Evolutionary conservation across 2,113 vertebrate species (phyloP).

Genomic region (Ancistrus triradiatus): DNA sequence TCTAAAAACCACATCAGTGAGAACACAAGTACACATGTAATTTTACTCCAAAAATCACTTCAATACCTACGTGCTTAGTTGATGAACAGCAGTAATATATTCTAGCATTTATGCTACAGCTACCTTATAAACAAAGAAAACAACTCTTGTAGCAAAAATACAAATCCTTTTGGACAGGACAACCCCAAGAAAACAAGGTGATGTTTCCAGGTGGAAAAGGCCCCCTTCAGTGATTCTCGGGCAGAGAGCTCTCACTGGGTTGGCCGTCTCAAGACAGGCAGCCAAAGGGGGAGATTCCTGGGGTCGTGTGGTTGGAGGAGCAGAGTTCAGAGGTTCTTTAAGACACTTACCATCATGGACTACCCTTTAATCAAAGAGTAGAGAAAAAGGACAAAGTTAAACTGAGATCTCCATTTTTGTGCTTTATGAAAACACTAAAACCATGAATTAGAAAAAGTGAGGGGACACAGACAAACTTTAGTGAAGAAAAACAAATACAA

Average conservation of each 20-base stretch:
- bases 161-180: constrained; percentile 92
- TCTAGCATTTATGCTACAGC: constrained; percentile 15
- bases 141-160: constrained; percentile 87
- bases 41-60: constrained; percentile 8
- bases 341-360: constrained; percentile 99
- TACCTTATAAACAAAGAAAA: constrained; percentile 14
- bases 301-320: constrained; percentile 99
- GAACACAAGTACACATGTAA: constrained; percentile 49
- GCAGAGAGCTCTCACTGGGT: constrained; percentile 95
- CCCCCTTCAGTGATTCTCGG: constrained; percentile 95
- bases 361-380: constrained; percentile 99
- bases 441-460: constrained; percentile 55
- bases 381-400: constrained; percentile 99
- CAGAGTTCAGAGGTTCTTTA: constrained; percentile 98
- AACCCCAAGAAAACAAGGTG: constrained; percentile 95
- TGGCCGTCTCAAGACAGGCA: constrained; percentile 97
- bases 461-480: constrained; percentile 52
- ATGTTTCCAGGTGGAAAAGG: constrained; percentile 94
- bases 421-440: constrained; percentile 65
- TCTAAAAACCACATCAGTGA: constrained; percentile 67
- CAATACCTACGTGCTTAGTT: constrained; percentile 19
- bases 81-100: background rate
- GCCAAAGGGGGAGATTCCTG: constrained; percentile 98
- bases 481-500: constrained; percentile 47
- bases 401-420: constrained; percentile 81